Conservation (phyloP, 2,888 invertebrate species). For the Drosophila imparisetae region DNA sequence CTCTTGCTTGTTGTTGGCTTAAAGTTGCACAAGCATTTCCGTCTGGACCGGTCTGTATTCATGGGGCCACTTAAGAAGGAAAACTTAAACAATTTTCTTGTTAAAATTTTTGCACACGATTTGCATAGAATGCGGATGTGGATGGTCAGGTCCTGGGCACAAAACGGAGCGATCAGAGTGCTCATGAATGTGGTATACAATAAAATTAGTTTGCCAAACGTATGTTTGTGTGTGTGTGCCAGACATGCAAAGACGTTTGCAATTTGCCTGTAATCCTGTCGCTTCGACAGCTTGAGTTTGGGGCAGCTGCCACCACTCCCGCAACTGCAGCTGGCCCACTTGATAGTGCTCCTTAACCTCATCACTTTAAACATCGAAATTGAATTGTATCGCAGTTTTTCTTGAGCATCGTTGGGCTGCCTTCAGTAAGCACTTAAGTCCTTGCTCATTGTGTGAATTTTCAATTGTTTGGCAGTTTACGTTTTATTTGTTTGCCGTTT, state of each 20-base stretch:
- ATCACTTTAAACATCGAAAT: constrained; percentile 65
- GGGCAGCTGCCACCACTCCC: not conserved
- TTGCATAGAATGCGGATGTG: constrained; percentile 1
- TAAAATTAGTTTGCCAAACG: constrained; percentile 71
- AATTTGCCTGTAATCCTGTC: constrained; percentile 75
- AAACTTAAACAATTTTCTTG: constrained; percentile 74
- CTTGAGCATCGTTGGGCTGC: constrained; percentile 42
- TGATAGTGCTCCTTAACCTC: not conserved
- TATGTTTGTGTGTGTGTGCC: constrained; percentile 25
- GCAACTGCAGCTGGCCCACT: not conserved
- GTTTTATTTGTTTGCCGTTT: constrained; percentile 74
- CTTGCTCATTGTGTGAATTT: constrained; percentile 66
- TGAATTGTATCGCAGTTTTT: constrained; percentile 59
- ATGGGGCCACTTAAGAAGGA: constrained; percentile 58
- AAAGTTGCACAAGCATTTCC: constrained; percentile 27
- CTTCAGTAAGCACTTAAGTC: constrained; percentile 75
- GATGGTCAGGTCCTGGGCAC: constrained; percentile 11
- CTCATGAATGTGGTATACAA: constrained; percentile 72
- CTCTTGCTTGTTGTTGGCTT: constrained; percentile 12
- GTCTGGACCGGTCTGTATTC: constrained; percentile 7
- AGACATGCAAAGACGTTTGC: constrained; percentile 77
- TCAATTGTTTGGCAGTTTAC: constrained; percentile 76
- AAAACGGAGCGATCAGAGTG: constrained; percentile 35
- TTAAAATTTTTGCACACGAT: constrained; percentile 62
- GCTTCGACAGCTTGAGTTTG: constrained; percentile 11